Conservation (phyloP, 1,140 invertebrate species). For the Hylaeus anthracinus region DNA sequence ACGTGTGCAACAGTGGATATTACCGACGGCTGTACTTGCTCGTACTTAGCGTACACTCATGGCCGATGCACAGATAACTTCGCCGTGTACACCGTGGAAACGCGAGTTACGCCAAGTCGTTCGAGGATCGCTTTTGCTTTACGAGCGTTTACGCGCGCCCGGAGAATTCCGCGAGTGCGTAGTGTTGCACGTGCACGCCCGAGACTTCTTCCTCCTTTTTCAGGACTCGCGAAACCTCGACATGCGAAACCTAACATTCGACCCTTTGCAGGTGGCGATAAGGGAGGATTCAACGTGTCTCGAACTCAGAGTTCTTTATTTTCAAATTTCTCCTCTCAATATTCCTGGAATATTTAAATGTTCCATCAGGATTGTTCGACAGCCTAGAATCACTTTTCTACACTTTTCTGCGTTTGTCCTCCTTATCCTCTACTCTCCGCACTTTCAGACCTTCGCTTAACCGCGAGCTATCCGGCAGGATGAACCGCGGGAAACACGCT, state of each 20-base stretch:
- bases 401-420: too few species aligned
- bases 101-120: constrained; percentile 63
- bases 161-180: constrained; percentile 31
- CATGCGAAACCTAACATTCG: neutral
- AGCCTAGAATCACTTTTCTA: too few species aligned
- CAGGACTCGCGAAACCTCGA: neutral
- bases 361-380: too few species aligned
- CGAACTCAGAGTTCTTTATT: too few species aligned
- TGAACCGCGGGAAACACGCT: constrained; percentile 15
- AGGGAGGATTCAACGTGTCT: too few species aligned
- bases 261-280: neutral
- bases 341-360: too few species aligned
- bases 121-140: constrained; percentile 69
- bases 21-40: constrained; percentile 49
- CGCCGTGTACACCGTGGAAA: constrained; percentile 38
- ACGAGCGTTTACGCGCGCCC: constrained; percentile 59
- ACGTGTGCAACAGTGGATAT: constrained; percentile 38
- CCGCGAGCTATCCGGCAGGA: neutral
- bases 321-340: too few species aligned
- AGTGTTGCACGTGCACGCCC: constrained; percentile 22
- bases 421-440: too few species aligned
- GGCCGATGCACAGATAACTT: constrained; percentile 69
- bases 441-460: neutral
- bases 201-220: neutral
- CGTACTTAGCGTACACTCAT: constrained; percentile 65